Conservation (phyloP, 92 coral and sea anemone genomes). For the Palythoa heliodiscus region DNA sequence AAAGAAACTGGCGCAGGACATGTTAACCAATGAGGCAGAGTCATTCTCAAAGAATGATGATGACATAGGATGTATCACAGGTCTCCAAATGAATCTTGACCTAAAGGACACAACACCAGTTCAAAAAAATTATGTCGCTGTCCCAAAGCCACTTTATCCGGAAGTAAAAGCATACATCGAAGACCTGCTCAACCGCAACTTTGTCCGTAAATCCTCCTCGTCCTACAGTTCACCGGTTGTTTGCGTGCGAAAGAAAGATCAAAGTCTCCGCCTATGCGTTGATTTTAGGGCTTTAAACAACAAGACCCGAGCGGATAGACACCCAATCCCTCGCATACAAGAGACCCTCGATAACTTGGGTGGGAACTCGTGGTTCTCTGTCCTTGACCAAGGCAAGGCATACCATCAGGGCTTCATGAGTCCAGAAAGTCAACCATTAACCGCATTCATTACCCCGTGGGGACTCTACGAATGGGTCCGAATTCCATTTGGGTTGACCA, state of each 20-base stretch:
- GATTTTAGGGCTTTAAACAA: conserved; percentile 69
- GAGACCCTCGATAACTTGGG: conserved; percentile 73
- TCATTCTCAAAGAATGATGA: conserved; percentile 64
- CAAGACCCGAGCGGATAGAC: conserved; percentile 65
- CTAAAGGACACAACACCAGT: conserved; percentile 65
- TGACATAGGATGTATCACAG: conserved; percentile 63
- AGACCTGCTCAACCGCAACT: conserved; percentile 64
- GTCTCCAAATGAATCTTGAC: conserved; percentile 62
- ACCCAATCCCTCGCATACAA: conserved; percentile 72
- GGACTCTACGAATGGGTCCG: conserved; percentile 68
- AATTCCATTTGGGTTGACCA: conserved; percentile 64
- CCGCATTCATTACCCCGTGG: conserved; percentile 72
- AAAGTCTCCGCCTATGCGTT: conserved; percentile 69
- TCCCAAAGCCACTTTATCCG: conserved; percentile 67
- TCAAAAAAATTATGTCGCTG: conserved; percentile 68
- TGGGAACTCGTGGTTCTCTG: conserved; percentile 71
- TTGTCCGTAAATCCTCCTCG: conserved; percentile 60
- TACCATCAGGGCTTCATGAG: conserved; percentile 73
- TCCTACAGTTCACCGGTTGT: conserved; percentile 64
- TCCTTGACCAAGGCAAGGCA: conserved; percentile 74
- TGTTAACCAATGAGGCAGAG: conserved; percentile 59
- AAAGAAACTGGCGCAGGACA: conserved; percentile 44
- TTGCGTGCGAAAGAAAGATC: conserved; percentile 66
- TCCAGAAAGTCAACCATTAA: conserved; percentile 54
- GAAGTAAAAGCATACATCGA: conserved; percentile 69